phyloP scores from a whole-genome alignment of 92 coral and sea anemone species.

The Scolanthus callimorphus region DNA sequence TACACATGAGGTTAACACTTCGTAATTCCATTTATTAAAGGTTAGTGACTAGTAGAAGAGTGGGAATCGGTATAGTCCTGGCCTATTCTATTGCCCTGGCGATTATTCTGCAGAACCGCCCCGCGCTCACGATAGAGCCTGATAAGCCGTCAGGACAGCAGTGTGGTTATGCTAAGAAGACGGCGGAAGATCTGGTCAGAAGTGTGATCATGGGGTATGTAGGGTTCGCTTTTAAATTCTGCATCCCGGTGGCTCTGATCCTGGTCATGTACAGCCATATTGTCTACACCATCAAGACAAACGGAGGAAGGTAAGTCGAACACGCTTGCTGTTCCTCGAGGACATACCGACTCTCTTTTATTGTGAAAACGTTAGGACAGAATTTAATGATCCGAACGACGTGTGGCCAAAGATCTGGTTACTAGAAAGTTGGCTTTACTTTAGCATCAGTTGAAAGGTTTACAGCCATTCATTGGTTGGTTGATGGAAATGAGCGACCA shows the following conservation, averaged over 20 bases:
- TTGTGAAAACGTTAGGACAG: too few relatives aligned
- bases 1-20: too few relatives aligned
- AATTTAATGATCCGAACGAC: too few relatives aligned
- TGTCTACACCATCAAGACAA: constrained; percentile 64
- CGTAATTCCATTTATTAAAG: too few relatives aligned
- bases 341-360: too few relatives aligned
- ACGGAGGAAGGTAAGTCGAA: too few relatives aligned
- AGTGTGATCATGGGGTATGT: constrained; percentile 27
- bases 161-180: constrained; percentile 32
- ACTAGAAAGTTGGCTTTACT: too few relatives aligned
- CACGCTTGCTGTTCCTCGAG: too few relatives aligned
- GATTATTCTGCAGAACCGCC: constrained; percentile 32
- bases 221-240: constrained; percentile 55
- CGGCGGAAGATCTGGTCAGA: constrained; percentile 18
- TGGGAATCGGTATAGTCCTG: constrained; percentile 25
- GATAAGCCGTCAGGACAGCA: constrained; percentile 45
- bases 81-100: constrained; percentile 50
- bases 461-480: too few relatives aligned
- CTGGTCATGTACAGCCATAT: constrained; percentile 59
- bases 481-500: too few relatives aligned
- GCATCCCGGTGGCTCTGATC: constrained; percentile 56
- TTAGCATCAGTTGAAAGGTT: too few relatives aligned
- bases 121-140: constrained; percentile 20
- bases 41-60: constrained; percentile 26
- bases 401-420: too few relatives aligned